These are phyloP conservation scores for Holothuria glaberrima DNA, from an alignment of 35 echinoderm and acorn worm genomes.

Conservation along the genomic window DNA sequence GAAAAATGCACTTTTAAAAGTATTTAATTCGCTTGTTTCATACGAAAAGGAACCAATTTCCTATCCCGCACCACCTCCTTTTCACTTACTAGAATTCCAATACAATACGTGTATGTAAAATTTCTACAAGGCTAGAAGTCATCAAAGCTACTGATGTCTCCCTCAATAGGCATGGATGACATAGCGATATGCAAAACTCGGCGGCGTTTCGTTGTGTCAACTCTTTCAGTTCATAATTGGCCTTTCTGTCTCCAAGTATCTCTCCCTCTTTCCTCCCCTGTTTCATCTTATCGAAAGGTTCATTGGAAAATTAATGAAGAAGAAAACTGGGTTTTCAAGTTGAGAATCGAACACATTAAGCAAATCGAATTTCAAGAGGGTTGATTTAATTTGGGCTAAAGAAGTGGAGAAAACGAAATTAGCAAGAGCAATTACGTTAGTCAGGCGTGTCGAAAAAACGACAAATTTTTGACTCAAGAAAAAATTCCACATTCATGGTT, in stretches of 20 bases:
- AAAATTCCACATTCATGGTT: constrained; percentile 17
- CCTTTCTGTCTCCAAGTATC: constrained; percentile 14
- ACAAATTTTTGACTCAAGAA: constrained; percentile 10
- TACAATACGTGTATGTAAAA: too few species aligned
- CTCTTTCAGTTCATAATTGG: constrained; percentile 34
- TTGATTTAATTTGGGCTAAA: constrained; percentile 65
- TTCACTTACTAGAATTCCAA: too few species aligned
- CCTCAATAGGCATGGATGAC: too few species aligned
- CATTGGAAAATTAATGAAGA: constrained; percentile 60
- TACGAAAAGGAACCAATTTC: too few species aligned
- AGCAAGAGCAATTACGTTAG: constrained; percentile 52
- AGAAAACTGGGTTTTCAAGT: constrained; percentile 58
- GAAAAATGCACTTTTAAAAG: too few species aligned
- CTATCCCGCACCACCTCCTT: too few species aligned
- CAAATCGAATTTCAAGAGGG: constrained; percentile 53
- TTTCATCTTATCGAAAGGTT: constrained; percentile 39
- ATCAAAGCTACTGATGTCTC: too few species aligned
- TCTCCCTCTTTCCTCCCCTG: constrained; percentile 21
- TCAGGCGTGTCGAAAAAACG: constrained; percentile 39
- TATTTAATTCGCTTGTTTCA: too few species aligned
- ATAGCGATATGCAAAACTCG: too few species aligned
- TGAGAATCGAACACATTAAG: constrained; percentile 61
- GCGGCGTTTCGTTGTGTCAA: neutral
- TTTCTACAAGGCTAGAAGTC: too few species aligned
- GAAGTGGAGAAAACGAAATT: constrained; percentile 62